Percentiles rank a stretch among this genome's conserved stretches.
Conservation (phyloP, 2,113 vertebrate species). For the Aptenodytes forsteri region DNA sequence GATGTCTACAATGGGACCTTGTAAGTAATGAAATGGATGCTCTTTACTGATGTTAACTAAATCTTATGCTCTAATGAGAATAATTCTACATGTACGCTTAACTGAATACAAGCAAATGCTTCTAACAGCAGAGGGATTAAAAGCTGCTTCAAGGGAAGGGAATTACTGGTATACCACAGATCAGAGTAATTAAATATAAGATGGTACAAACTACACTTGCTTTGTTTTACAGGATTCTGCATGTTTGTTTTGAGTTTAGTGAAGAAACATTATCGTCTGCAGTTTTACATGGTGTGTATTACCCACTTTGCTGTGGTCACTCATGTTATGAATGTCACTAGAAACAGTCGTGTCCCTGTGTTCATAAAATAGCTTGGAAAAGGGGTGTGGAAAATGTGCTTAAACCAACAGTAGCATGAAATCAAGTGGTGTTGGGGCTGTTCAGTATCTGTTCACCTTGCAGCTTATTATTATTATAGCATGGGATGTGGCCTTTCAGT, state of each 20-base stretch:
- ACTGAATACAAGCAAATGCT: not conserved
- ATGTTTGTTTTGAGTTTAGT: conserved; percentile 99
- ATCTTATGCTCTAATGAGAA: not conserved
- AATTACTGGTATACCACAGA: not conserved
- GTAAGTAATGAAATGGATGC: not conserved
- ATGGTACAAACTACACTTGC: conserved; percentile 10
- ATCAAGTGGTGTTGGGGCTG: not conserved
- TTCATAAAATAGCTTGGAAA: not conserved
- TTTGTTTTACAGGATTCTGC: conserved; percentile 95
- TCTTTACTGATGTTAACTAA: not conserved
- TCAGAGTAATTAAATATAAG: not conserved
- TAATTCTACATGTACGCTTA: not conserved
- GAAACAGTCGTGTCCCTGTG: not conserved
- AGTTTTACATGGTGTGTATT: conserved; percentile 99
- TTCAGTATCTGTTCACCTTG: not conserved
- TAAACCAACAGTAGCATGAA: not conserved
- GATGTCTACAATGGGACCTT: not conserved
- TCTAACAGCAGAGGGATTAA: not conserved
- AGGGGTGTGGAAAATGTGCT: not conserved
- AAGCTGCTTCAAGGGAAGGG: not conserved
- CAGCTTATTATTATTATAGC: not conserved
- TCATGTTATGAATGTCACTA: not conserved
- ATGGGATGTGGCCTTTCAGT: not conserved
- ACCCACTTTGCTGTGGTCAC: conserved; percentile 55
- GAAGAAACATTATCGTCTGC: conserved; percentile 99